A percentile compares a stretch with the other conserved stretches of the same genome.
phyloP scores from a whole-genome alignment of 2,113 vertebrate species.

The Heteronetta atricapilla region DNA sequence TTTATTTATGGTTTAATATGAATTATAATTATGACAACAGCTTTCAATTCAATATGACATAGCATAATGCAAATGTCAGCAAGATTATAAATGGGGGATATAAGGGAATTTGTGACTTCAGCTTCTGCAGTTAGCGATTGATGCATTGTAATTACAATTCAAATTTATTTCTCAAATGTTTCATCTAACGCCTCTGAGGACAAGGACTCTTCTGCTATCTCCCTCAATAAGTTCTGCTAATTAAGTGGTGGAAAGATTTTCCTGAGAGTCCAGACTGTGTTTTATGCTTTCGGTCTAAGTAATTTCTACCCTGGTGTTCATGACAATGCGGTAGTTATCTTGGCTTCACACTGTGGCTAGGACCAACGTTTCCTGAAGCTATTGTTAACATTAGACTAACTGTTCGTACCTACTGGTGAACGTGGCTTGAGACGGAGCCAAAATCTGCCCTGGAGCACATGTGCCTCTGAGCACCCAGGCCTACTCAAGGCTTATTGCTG shows the following conservation, averaged over 20 bases:
- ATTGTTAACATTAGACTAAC: background rate
- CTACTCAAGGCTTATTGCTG: background rate
- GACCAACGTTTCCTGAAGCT: background rate
- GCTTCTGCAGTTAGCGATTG: background rate
- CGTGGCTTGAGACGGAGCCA: background rate
- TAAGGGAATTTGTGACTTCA: background rate
- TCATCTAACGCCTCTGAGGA: background rate
- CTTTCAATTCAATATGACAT: background rate
- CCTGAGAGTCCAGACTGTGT: background rate
- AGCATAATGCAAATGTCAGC: background rate
- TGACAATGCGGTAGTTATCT: background rate
- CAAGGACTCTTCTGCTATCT: background rate
- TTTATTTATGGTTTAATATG: background rate
- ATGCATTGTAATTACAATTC: background rate
- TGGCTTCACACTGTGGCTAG: background rate
- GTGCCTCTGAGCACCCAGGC: background rate
- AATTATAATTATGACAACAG: background rate
- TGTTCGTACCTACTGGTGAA: background rate
- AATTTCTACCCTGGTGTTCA: background rate
- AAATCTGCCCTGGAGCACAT: background rate
- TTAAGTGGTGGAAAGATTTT: background rate
- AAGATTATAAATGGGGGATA: background rate
- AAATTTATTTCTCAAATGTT: background rate
- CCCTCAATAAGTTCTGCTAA: background rate
- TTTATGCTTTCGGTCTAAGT: background rate